A percentile compares a stretch with the other conserved stretches of the same genome.
Evolutionary conservation across 1,140 invertebrate genomes (phyloP).

Genomic region (Chlorops oryzae): DNA sequence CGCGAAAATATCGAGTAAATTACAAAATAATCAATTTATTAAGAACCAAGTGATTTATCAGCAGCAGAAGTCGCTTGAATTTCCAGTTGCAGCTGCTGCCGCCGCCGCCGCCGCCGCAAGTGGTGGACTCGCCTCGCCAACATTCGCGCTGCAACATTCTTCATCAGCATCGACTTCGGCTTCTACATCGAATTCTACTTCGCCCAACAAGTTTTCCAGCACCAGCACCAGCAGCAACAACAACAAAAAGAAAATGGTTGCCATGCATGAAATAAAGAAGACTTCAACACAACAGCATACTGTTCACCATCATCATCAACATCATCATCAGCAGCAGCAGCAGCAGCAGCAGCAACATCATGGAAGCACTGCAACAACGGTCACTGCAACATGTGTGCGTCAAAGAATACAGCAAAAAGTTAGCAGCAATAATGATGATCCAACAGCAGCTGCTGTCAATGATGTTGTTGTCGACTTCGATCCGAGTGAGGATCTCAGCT

Average conservation of each 20-base stretch:
- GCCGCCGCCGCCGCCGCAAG: background rate
- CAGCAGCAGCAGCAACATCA: conserved; percentile 20
- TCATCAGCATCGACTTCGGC: background rate
- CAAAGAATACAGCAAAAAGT: background rate
- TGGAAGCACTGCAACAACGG: conserved; percentile 2
- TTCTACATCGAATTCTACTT: no score
- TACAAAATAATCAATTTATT: conserved; percentile 43
- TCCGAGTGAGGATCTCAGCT: conserved; percentile 68
- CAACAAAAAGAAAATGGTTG: conserved; percentile 45
- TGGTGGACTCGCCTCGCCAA: no score
- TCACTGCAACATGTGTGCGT: conserved; percentile 8
- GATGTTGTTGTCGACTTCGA: conserved; percentile 17
- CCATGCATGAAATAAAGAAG: conserved; percentile 45
- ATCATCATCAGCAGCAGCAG: conserved; percentile 20
- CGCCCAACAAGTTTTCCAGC: conserved; percentile 12
- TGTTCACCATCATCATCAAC: no score
- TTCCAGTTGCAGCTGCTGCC: background rate
- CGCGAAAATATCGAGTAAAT: conserved; percentile 40
- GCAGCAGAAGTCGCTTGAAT: conserved; percentile 22
- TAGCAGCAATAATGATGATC: conserved; percentile 6
- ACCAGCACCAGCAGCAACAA: conserved; percentile 16
- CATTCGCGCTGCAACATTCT: no score
- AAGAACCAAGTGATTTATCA: conserved; percentile 38
- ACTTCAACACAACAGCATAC: conserved; percentile 39
- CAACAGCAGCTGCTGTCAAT: conserved; percentile 4